Evolutionary conservation across 2,888 invertebrate genomes (phyloP).

Genomic region (Drosophila robusta): DNA sequence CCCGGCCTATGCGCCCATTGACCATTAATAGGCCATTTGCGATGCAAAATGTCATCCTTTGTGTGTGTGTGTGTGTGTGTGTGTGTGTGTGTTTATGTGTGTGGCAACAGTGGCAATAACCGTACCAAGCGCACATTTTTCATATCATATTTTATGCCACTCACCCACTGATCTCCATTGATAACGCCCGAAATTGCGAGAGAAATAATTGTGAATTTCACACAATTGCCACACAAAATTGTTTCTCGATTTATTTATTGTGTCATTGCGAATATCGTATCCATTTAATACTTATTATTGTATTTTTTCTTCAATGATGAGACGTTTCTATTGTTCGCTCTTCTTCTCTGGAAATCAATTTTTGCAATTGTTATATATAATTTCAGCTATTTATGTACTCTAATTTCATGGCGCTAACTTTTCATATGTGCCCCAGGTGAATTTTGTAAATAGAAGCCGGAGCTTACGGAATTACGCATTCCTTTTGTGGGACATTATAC

Average conservation of each 20-base stretch:
- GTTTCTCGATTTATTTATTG: slow-evolving; percentile 73
- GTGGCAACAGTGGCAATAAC: slow-evolving; percentile 49
- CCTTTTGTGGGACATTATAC: slow-evolving; percentile 42
- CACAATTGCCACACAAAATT: slow-evolving; percentile 54
- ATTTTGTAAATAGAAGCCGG: slow-evolving; percentile 38
- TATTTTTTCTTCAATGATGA: slow-evolving; percentile 39
- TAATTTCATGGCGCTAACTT: slow-evolving; percentile 54
- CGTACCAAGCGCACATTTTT: slow-evolving; percentile 21
- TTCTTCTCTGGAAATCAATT: slow-evolving; percentile 51
- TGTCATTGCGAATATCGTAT: slow-evolving; percentile 66
- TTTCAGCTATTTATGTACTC: slow-evolving; percentile 70
- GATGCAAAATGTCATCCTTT: slow-evolving; percentile 66
- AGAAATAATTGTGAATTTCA: slow-evolving; percentile 40
- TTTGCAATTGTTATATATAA: slow-evolving; percentile 55
- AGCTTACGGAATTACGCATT: slow-evolving; percentile 49
- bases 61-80: slow-evolving; percentile 27
- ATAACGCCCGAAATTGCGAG: slow-evolving; percentile 45
- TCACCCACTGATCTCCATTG: slow-evolving; percentile 72
- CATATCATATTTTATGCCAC: slow-evolving; percentile 40
- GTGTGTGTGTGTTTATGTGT: slow-evolving; percentile 34
- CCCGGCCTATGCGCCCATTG: slow-evolving; percentile 54
- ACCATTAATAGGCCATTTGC: slow-evolving; percentile 70
- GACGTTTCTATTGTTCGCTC: slow-evolving; percentile 46
- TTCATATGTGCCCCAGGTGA: slow-evolving; percentile 33
- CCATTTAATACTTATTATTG: slow-evolving; percentile 39